Evolutionary conservation across 2,888 invertebrate species (phyloP).

Genomic region (Mamestra brassicae): DNA sequence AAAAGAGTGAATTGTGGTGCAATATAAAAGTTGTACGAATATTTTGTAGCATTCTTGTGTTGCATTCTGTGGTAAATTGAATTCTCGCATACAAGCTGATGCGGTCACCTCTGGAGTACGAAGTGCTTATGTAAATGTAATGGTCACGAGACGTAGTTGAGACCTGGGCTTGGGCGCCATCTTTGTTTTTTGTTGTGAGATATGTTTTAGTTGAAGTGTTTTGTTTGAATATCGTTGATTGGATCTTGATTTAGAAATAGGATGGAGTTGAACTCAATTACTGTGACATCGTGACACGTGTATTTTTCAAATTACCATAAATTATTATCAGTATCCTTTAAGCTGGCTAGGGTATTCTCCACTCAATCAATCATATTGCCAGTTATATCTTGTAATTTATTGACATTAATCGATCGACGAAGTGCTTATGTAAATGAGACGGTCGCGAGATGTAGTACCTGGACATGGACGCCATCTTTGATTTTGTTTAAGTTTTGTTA

Average conservation of each 20-base stretch:
- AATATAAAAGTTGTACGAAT: slow-evolving; percentile 64
- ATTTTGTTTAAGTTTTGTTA: no score
- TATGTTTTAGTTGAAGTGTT: slow-evolving; percentile 1
- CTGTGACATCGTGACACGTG: not conserved
- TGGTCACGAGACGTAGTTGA: slow-evolving; percentile 10
- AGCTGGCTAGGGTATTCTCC: no score
- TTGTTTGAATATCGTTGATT: not conserved
- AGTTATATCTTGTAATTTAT: no score
- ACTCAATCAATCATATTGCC: no score
- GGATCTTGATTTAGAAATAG: not conserved
- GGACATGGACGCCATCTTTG: no score
- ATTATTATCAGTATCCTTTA: no score
- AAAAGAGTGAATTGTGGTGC: slow-evolving; percentile 55
- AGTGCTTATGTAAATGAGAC: no score
- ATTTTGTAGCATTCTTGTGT: slow-evolving; percentile 63
- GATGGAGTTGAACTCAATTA: not conserved
- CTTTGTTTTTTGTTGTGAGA: slow-evolving; percentile 8
- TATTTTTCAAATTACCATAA: not conserved
- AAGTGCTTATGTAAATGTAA: slow-evolving; percentile 58
- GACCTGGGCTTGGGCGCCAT: slow-evolving; percentile 25
- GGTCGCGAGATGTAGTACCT: no score
- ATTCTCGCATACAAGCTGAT: slow-evolving; percentile 62
- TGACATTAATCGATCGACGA: not conserved
- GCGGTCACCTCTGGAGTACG: slow-evolving; percentile 62
- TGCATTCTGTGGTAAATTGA: slow-evolving; percentile 69